phyloP scores from a whole-genome alignment of 2,797 vertebrate species.

The Eutrigla gurnardus region DNA sequence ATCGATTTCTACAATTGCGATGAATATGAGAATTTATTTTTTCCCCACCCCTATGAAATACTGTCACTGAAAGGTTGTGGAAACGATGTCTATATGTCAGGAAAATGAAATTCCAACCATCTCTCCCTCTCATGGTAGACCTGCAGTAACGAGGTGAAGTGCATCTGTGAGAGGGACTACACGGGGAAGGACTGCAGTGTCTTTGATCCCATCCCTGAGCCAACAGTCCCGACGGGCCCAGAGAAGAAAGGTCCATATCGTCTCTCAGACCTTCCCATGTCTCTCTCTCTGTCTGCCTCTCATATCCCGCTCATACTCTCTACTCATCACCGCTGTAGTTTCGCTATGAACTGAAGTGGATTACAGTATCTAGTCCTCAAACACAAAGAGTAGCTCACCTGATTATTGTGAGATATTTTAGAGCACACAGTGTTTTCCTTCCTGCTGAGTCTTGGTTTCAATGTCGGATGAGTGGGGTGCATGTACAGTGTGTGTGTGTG shows the following conservation, averaged over 20 bases:
- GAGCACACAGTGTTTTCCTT: slow-evolving; percentile 37
- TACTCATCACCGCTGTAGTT: slow-evolving; percentile 58
- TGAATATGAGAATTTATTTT: too few species aligned
- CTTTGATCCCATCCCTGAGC: slow-evolving; percentile 91
- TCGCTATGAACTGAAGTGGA: slow-evolving; percentile 33
- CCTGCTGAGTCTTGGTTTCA: slow-evolving; percentile 38
- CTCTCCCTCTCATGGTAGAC: slow-evolving; percentile 76
- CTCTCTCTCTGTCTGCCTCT: slow-evolving; percentile 54
- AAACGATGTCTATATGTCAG: not conserved
- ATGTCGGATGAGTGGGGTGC: slow-evolving; percentile 44
- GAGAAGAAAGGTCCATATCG: slow-evolving; percentile 90
- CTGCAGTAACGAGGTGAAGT: slow-evolving; percentile 96
- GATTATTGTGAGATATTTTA: slow-evolving; percentile 29
- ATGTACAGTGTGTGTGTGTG: slow-evolving; percentile 31
- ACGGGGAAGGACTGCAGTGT: slow-evolving; percentile 97
- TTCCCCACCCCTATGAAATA: not conserved
- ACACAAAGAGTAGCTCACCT: slow-evolving; percentile 24
- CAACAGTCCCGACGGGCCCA: slow-evolving; percentile 83
- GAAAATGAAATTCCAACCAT: not conserved
- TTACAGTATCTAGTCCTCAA: not conserved
- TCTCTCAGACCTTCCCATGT: slow-evolving; percentile 16
- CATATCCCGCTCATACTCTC: slow-evolving; percentile 64
- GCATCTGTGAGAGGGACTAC: slow-evolving; percentile 94
- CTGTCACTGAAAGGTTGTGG: not conserved
- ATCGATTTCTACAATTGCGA: too few species aligned